Conservation (phyloP, 2,797 vertebrate genomes). For the Sebastes reedi region DNA sequence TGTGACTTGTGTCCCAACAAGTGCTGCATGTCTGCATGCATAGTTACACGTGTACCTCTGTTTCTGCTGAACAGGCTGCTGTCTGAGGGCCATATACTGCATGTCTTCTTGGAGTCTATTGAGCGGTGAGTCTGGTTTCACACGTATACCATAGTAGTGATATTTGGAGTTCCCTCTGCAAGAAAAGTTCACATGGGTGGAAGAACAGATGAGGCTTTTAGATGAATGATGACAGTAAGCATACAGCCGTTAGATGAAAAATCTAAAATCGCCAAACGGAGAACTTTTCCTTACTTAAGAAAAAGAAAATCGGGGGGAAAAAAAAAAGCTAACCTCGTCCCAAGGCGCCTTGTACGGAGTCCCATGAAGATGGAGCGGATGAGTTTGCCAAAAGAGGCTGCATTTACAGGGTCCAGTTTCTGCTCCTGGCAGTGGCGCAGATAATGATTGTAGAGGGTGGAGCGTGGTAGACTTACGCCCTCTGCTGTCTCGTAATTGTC, state of each 20-base stretch:
- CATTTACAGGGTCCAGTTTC: constrained; percentile 97
- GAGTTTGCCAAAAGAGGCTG: constrained; percentile 97
- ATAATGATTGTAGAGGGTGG: constrained; percentile 98
- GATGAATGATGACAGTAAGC: neutral
- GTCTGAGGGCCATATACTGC: constrained; percentile 97
- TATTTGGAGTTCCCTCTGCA: constrained; percentile 97
- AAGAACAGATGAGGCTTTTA: neutral
- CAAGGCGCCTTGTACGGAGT: constrained; percentile 93
- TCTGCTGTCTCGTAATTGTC: constrained; percentile 98
- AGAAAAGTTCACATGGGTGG: neutral
- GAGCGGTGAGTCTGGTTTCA: constrained; percentile 95
- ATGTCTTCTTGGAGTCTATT: constrained; percentile 97
- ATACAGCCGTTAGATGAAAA: neutral
- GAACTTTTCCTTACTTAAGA: neutral
- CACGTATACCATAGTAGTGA: constrained; percentile 97
- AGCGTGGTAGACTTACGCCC: constrained; percentile 95
- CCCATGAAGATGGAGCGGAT: constrained; percentile 99
- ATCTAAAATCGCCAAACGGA: neutral
- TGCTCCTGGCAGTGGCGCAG: constrained; percentile 98
- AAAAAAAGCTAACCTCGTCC: constrained; percentile 86
- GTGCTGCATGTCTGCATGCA: neutral
- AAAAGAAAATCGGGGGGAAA: neutral
- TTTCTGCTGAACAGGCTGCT: constrained; percentile 96
- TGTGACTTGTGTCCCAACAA: neutral
- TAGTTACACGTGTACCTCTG: constrained; percentile 85